Conservation (phyloP, 2,113 vertebrate genomes). For the Suncus etruscus region DNA sequence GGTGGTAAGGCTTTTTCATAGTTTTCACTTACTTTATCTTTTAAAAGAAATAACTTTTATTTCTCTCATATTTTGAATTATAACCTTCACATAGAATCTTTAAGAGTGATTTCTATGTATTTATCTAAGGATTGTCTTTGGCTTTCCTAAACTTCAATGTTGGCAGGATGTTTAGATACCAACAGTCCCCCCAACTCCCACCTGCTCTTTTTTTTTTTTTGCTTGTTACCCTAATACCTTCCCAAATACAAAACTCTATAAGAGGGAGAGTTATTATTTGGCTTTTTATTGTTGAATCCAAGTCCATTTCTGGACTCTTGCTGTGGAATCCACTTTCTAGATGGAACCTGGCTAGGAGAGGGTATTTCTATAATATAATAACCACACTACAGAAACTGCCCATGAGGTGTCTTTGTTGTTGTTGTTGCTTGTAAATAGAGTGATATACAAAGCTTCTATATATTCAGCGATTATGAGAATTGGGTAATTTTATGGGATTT, state of each 20-base stretch:
- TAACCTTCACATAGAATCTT: conserved; percentile 16
- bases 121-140: conserved; percentile 53
- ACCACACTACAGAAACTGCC: background rate
- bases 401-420: conserved; percentile 24
- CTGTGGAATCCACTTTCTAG: background rate
- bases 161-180: background rate
- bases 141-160: conserved; percentile 3
- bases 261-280: conserved; percentile 21
- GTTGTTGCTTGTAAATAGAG: background rate
- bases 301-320: conserved; percentile 27
- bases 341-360: background rate
- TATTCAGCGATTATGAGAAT: background rate
- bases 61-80: conserved; percentile 40
- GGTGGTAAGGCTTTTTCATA: conserved; percentile 45
- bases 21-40: background rate
- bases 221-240: background rate
- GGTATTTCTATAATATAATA: background rate
- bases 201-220: background rate
- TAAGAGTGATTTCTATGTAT: conserved; percentile 16
- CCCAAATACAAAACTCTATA: conserved; percentile 4
- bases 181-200: background rate
- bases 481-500: background rate
- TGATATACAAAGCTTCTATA: background rate
- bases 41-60: conserved; percentile 48
- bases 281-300: conserved; percentile 34